These are phyloP conservation scores for Salvelinus alpinus DNA, from an alignment of 2,113 vertebrate genomes.

Conservation along the genomic window DNA sequence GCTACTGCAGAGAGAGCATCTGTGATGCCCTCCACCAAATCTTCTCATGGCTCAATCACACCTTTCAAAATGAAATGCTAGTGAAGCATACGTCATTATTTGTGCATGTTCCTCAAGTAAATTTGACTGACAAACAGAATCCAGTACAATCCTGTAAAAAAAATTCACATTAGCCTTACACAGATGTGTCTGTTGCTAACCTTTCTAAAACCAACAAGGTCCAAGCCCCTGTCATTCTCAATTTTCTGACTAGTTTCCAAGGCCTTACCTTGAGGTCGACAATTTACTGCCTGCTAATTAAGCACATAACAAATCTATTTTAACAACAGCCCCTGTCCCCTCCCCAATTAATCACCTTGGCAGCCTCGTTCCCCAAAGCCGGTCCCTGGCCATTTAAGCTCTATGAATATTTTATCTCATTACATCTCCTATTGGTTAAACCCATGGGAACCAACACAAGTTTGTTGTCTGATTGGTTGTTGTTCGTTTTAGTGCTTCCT, in stretches of 20 bases:
- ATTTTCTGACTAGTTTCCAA: background rate
- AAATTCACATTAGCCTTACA: too few species aligned
- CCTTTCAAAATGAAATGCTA: too few species aligned
- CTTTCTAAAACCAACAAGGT: too few species aligned
- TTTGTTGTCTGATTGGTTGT: background rate
- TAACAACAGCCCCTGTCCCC: background rate
- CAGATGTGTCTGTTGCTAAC: too few species aligned
- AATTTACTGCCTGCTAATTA: conserved; percentile 3
- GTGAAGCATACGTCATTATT: too few species aligned
- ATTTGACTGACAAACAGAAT: too few species aligned
- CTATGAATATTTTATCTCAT: background rate
- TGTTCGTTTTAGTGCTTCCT: too few species aligned
- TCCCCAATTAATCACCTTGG: conserved; percentile 7
- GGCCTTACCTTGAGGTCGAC: background rate
- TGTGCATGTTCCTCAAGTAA: too few species aligned
- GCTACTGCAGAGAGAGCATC: conserved; percentile 58
- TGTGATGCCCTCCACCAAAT: background rate
- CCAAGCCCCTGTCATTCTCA: too few species aligned
- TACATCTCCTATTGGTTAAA: background rate
- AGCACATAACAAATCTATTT: background rate
- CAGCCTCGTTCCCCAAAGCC: background rate
- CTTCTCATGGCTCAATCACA: background rate
- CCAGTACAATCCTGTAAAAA: too few species aligned
- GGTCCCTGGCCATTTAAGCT: background rate
- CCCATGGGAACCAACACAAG: background rate